Percentiles rank a stretch among this genome's conserved stretches.
Conservation (phyloP, 1,140 invertebrate genomes). For the Leptopilina boulardi region DNA sequence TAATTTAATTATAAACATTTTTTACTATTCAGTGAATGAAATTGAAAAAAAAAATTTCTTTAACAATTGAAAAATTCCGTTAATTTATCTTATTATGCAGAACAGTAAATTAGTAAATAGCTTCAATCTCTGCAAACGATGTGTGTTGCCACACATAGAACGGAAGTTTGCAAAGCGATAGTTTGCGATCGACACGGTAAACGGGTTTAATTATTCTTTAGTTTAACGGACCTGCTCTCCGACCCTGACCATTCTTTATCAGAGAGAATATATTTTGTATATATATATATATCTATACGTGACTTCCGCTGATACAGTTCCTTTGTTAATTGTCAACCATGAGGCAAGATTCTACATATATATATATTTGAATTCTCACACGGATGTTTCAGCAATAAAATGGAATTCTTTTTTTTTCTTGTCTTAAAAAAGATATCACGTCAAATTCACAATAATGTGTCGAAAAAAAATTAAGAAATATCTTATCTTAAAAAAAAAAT, state of each 20-base stretch:
- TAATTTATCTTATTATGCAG: too few species aligned
- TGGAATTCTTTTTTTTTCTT: too few species aligned
- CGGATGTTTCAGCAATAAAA: constrained; percentile 51
- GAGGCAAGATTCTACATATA: too few species aligned
- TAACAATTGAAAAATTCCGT: too few species aligned
- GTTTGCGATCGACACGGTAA: constrained; percentile 31
- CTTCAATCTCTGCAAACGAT: not conserved
- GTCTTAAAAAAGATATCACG: constrained; percentile 46
- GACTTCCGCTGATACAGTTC: constrained; percentile 30
- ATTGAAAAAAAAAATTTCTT: too few species aligned
- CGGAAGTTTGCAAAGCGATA: constrained; percentile 10
- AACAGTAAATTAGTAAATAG: too few species aligned
- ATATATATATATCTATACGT: too few species aligned
- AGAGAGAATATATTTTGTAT: not conserved
- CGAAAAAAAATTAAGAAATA: too few species aligned
- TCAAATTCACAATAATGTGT: constrained; percentile 8
- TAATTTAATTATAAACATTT: too few species aligned
- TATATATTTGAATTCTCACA: constrained; percentile 59
- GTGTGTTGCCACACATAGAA: constrained; percentile 13
- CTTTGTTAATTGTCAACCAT: constrained; percentile 23
- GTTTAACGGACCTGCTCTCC: constrained; percentile 14
- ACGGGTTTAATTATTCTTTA: constrained; percentile 12
- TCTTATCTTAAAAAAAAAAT: too few species aligned
- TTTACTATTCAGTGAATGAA: too few species aligned
- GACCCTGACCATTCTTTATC: constrained; percentile 26